phyloP scores from a whole-genome alignment of 2,797 vertebrate species.

The Lacerta bilineata region DNA sequence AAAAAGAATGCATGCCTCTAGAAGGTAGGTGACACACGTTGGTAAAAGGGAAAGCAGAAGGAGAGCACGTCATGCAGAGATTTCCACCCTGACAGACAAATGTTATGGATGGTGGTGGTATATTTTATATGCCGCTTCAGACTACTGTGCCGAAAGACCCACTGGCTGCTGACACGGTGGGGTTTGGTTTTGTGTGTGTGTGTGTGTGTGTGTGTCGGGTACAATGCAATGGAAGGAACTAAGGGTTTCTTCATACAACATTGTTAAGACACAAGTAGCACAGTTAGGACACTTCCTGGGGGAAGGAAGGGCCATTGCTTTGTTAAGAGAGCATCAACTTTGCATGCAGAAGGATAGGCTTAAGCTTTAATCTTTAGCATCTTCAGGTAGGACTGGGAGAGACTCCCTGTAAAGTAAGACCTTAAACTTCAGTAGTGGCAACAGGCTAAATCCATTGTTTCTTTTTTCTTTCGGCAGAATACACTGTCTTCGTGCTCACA shows the following conservation, averaged over 20 bases:
- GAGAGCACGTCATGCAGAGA: neutral
- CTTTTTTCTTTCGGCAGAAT: constrained; percentile 72
- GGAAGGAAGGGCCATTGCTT: no score
- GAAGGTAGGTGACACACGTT: constrained; percentile 68
- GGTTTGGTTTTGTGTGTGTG: no score
- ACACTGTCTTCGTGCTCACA: constrained; percentile 78
- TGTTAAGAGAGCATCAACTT: no score
- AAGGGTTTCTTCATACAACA: neutral
- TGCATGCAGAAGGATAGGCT: no score
- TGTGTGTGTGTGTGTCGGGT: no score
- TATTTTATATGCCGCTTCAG: neutral
- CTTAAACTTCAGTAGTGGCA: neutral
- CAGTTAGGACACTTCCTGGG: no score
- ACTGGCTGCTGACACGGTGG: neutral
- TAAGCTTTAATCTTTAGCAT: no score
- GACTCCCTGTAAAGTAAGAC: neutral
- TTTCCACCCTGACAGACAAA: neutral
- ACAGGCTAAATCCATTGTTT: constrained; percentile 46
- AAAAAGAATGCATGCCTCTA: constrained; percentile 68
- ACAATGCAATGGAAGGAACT: neutral
- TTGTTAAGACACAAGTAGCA: neutral
- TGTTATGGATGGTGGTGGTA: neutral
- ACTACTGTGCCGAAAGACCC: neutral
- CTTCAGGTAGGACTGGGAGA: no score
- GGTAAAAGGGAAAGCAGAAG: neutral